phyloP scores from a whole-genome alignment of 2,113 vertebrate species.

The Perca flavescens region DNA sequence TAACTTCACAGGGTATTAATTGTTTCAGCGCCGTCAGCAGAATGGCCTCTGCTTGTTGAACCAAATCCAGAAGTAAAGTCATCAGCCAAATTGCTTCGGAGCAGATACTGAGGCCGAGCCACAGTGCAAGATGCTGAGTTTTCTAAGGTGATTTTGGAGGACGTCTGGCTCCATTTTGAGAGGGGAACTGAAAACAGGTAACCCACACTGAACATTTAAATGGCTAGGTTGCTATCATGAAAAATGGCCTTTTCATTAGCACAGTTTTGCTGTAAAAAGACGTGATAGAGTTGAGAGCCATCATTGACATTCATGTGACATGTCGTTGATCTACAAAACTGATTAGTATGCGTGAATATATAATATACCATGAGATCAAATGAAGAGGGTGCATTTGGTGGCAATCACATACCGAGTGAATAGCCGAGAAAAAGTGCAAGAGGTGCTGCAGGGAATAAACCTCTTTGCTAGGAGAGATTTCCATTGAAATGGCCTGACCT shows the following conservation, averaged over 20 bases:
- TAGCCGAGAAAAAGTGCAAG: slow-evolving; percentile 8
- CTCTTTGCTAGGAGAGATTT: background rate
- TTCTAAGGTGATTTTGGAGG: slow-evolving; percentile 36
- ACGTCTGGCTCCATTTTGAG: slow-evolving; percentile 36
- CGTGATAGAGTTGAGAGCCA: background rate
- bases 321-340: slow-evolving; percentile 7
- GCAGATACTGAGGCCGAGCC: slow-evolving; percentile 53
- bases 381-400: background rate
- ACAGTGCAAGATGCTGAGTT: slow-evolving; percentile 42
- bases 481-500: background rate
- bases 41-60: slow-evolving; percentile 79
- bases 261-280: slow-evolving; percentile 9
- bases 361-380: background rate
- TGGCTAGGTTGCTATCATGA: background rate
- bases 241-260: slow-evolving; percentile 25
- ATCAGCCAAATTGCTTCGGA: slow-evolving; percentile 81
- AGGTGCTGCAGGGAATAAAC: slow-evolving; percentile 11
- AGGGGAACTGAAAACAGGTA: slow-evolving; percentile 47
- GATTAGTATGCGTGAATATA: background rate
- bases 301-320: slow-evolving; percentile 28
- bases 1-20: slow-evolving; percentile 83
- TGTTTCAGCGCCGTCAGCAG: slow-evolving; percentile 83
- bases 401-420: slow-evolving; percentile 1
- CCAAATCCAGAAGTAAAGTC: slow-evolving; percentile 78
- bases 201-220: background rate